These are phyloP conservation scores for Oegoconia quadripuncta DNA, from an alignment of 2,888 invertebrate genomes.

Conservation along the genomic window DNA sequence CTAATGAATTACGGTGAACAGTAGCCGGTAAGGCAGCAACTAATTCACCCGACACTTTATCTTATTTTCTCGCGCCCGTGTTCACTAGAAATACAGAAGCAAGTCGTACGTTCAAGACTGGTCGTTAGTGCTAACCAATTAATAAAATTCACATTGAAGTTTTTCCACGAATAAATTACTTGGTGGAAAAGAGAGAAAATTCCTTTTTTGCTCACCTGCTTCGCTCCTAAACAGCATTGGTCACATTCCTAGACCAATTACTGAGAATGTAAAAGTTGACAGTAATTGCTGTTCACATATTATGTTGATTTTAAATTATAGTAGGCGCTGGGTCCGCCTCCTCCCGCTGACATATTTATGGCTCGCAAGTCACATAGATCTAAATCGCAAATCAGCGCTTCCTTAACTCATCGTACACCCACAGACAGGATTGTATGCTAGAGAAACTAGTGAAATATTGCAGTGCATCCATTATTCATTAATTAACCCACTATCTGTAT, in stretches of 20 bases:
- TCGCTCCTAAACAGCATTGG: slow-evolving; percentile 31
- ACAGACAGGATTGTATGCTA: slow-evolving; percentile 22
- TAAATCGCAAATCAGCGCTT: slow-evolving; percentile 34
- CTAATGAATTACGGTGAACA: slow-evolving; percentile 35
- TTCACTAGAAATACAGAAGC: slow-evolving; percentile 29
- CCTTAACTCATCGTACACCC: slow-evolving; percentile 33
- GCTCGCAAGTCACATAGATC: slow-evolving; percentile 24
- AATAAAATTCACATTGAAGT: slow-evolving; percentile 58
- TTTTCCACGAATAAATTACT: slow-evolving; percentile 47
- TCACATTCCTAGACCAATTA: slow-evolving; percentile 41
- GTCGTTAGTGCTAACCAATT: slow-evolving; percentile 40
- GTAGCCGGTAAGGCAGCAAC: slow-evolving; percentile 33
- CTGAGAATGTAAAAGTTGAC: slow-evolving; percentile 48
- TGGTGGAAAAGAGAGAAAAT: slow-evolving; percentile 55
- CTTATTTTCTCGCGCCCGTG: slow-evolving; percentile 26
- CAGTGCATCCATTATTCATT: slow-evolving; percentile 65
- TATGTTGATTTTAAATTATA: slow-evolving; percentile 21
- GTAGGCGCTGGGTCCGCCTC: slow-evolving; percentile 19
- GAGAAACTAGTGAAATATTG: slow-evolving; percentile 62
- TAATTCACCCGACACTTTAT: slow-evolving; percentile 35
- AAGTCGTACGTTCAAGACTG: slow-evolving; percentile 17
- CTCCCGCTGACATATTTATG: slow-evolving; percentile 21
- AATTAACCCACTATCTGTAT: slow-evolving; percentile 57
- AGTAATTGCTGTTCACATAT: slow-evolving; percentile 27
- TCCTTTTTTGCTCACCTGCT: slow-evolving; percentile 36